Percentiles rank a stretch among this genome's conserved stretches.
Conservation (phyloP, 2,797 vertebrate genomes). For the Lepus oiostolus region DNA sequence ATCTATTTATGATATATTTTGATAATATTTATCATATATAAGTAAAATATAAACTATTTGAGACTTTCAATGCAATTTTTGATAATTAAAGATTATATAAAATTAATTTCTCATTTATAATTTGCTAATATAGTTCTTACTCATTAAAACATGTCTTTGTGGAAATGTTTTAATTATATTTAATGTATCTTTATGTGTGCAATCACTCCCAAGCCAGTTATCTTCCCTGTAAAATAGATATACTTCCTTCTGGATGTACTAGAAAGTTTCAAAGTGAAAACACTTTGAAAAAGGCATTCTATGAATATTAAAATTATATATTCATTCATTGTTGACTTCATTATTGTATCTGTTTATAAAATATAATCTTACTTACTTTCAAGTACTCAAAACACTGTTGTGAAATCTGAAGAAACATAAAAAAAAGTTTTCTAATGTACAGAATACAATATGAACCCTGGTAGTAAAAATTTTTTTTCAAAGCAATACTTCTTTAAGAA, state of each 20-base stretch:
- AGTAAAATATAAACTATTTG: conserved; percentile 5
- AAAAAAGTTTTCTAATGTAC: background rate
- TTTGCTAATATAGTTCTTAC: conserved; percentile 20
- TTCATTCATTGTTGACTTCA: background rate
- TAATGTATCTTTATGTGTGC: background rate
- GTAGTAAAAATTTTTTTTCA: background rate
- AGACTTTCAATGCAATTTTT: background rate
- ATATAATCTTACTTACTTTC: background rate
- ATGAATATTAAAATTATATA: background rate
- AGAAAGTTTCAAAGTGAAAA: conserved; percentile 12
- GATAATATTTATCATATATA: background rate
- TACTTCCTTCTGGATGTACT: background rate
- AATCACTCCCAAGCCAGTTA: background rate
- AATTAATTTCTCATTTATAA: conserved; percentile 18
- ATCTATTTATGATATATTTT: background rate
- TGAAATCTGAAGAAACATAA: background rate
- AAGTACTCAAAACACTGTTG: background rate
- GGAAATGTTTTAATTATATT: conserved; percentile 4
- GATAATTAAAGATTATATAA: background rate
- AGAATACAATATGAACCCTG: background rate
- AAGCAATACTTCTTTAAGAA: background rate
- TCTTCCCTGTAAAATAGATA: background rate
- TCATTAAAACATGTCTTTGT: background rate
- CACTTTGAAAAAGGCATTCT: background rate
- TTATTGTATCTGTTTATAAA: background rate